Base-by-base conservation (phyloP, 2,888 invertebrate species). In the Calameuta pallipes region DNA sequence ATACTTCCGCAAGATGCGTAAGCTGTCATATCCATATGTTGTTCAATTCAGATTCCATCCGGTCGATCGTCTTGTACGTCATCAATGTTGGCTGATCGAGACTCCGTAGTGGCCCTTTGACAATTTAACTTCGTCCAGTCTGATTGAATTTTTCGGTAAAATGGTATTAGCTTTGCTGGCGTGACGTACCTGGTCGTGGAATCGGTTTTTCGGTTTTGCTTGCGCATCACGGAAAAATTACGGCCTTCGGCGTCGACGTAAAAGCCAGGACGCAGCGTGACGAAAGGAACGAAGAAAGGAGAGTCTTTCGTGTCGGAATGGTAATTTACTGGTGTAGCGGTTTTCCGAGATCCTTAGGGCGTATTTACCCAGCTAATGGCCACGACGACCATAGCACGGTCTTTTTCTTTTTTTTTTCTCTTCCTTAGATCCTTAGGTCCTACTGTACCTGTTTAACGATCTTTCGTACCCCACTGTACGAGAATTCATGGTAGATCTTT, bases 321-420 rank as follows among this genome's bases (percentile, higher is more conserved):
- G 75, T 78, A 78, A 82, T 82, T 82, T 81, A 79, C 81, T 78
- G 76, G 79, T 78, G 69, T 75, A 81, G 81, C 78, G 80, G 78
- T 81, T 78, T 82, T 70, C 68, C 75, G 30, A 36, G 71, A 37
- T 79, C 74, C 75, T 82, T 56, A 73, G 76, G 79, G 70, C 11
- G 30, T 35, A 73, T 78, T 79, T 76, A 41, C 70, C 73, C 35
- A 79, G 79, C 11, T 69, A 73, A 75, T 35, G 34, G 30, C 68
- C 70, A 33, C 75, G 11, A 70, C 69, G 75, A 78, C 78, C 36
- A 75, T 70, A 15, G 23, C 2, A 56, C 56, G 23, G 13, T 13
- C 13, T 37, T 12, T 37, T 0, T 56, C 12, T 12, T 36, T 36
- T 12, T 12, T 36, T 11, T 11, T 35, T 3, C 12, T 36, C 36